These are phyloP conservation scores for Heteractis magnifica DNA, from an alignment of 92 coral and sea anemone species.

Conservation along the genomic window DNA sequence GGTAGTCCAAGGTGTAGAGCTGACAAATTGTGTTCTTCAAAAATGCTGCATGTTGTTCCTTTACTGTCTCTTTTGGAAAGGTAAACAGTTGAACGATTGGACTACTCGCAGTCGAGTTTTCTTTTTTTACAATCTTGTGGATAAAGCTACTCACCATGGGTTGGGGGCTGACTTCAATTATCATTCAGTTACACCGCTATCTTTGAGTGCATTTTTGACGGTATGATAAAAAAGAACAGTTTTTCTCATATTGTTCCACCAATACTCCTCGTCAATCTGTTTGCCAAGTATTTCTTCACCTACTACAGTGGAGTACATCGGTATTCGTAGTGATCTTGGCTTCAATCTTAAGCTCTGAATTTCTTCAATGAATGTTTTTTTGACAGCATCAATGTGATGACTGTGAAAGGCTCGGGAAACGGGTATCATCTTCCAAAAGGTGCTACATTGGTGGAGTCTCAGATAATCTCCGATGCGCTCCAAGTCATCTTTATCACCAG, in stretches of 20 bases:
- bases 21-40: slow-evolving; percentile 68
- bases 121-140: slow-evolving; percentile 50
- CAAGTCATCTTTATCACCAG: slow-evolving; percentile 73
- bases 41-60: slow-evolving; percentile 66
- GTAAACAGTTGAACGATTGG: slow-evolving; percentile 45
- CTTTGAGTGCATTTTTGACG: slow-evolving; percentile 49
- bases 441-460: slow-evolving; percentile 12
- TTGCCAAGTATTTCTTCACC: slow-evolving; percentile 60
- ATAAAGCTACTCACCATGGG: slow-evolving; percentile 64
- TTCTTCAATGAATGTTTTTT: slow-evolving; percentile 45
- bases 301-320: slow-evolving; percentile 81
- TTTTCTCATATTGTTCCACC: slow-evolving; percentile 88
- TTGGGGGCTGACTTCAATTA: slow-evolving; percentile 75
- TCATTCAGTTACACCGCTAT: slow-evolving; percentile 50
- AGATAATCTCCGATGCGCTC: slow-evolving; percentile 59
- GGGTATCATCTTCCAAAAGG: slow-evolving; percentile 66
- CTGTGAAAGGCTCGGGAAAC: slow-evolving; percentile 91
- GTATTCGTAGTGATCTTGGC: slow-evolving; percentile 59
- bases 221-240: slow-evolving; percentile 71
- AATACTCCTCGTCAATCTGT: slow-evolving; percentile 54
- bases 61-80: slow-evolving; percentile 58
- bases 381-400: slow-evolving; percentile 63
- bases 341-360: slow-evolving; percentile 21
- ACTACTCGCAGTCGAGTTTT: slow-evolving; percentile 16
- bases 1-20: slow-evolving; percentile 64